Conservation (phyloP, 1,140 invertebrate genomes). For the Drosophila santomea region DNA sequence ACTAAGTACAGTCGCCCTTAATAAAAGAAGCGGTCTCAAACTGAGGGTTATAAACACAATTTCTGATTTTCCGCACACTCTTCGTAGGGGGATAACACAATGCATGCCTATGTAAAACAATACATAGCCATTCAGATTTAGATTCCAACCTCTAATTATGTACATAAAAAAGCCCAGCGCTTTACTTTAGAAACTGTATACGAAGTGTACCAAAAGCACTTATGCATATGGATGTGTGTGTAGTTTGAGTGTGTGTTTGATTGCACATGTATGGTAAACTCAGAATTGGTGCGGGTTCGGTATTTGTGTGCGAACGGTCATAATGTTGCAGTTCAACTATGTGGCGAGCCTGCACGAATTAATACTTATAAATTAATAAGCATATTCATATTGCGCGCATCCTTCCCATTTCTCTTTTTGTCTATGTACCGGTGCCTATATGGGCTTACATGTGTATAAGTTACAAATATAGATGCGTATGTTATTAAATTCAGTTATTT, state of each 20-base stretch:
- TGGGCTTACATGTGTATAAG: not conserved
- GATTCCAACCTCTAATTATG: not conserved
- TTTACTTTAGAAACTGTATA: no score
- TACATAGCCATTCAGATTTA: not conserved
- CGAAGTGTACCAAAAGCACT: no score
- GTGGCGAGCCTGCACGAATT: slow-evolving; percentile 3
- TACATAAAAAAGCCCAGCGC: not conserved
- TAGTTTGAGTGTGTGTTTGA: not conserved
- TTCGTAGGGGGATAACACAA: not conserved
- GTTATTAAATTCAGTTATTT: no score
- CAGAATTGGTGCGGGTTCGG: not conserved
- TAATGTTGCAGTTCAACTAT: slow-evolving; percentile 2
- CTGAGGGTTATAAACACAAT: no score
- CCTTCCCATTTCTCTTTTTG: not conserved
- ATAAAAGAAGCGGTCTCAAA: no score
- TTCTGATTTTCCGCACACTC: no score
- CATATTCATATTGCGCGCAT: slow-evolving; percentile 8
- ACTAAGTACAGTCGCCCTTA: no score
- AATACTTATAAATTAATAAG: slow-evolving; percentile 17
- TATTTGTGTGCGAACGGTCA: not conserved
- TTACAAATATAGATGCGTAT: not conserved
- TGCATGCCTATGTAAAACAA: not conserved
- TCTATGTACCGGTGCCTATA: not conserved
- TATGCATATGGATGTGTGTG: not conserved
- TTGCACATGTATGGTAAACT: not conserved